These are phyloP conservation scores for Heliconius erato DNA, from an alignment of 2,888 invertebrate species.

Conservation along the genomic window DNA sequence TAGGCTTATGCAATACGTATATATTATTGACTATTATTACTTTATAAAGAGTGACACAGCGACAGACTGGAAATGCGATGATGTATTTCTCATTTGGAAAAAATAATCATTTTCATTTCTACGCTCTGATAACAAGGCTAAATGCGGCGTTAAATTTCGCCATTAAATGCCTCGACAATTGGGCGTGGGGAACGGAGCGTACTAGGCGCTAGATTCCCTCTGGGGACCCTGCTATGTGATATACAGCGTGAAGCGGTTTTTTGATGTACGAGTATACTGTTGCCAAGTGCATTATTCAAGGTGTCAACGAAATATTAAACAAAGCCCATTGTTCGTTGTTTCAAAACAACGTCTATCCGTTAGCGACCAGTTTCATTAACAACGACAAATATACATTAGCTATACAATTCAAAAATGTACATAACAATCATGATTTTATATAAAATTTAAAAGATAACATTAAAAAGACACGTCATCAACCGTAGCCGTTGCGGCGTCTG, in stretches of 20 bases:
- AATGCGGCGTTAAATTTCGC: no score
- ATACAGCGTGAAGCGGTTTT: neutral
- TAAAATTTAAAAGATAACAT: neutral
- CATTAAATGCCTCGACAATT: neutral
- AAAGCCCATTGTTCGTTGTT: slow-evolving; percentile 44
- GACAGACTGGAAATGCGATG: no score
- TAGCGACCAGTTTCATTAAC: slow-evolving; percentile 36
- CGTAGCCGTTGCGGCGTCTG: slow-evolving; percentile 32
- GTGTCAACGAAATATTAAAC: slow-evolving; percentile 45
- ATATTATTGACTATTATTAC: neutral
- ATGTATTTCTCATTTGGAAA: no score
- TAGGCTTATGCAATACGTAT: slow-evolving; percentile 59
- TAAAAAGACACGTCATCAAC: slow-evolving; percentile 13
- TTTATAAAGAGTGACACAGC: neutral
- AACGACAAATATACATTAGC: neutral
- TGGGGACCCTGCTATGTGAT: neutral
- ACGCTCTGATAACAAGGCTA: no score
- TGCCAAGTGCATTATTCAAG: slow-evolving; percentile 52
- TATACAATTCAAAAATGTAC: neutral
- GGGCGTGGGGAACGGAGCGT: neutral
- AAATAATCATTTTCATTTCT: no score
- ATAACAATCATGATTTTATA: neutral
- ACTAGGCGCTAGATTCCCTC: neutral
- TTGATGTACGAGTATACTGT: slow-evolving; percentile 30
- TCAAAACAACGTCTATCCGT: slow-evolving; percentile 45